phyloP scores from a whole-genome alignment of 2,113 vertebrate species.

The Trinectes maculatus region DNA sequence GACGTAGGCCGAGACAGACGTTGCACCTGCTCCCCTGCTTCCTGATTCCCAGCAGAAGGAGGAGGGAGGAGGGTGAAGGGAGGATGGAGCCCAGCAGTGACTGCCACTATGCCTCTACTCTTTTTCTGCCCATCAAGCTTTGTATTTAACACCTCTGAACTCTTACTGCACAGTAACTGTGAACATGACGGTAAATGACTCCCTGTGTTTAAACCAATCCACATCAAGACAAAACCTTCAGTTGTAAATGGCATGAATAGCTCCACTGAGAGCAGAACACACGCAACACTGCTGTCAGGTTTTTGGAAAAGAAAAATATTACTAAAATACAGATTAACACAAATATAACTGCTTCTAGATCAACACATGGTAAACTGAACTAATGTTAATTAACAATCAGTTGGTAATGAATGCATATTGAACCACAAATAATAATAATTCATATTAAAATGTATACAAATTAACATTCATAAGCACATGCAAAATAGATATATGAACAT shows the following conservation, averaged over 20 bases:
- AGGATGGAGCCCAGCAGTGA: background rate
- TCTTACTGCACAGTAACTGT: background rate
- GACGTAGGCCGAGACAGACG: conserved; percentile 63
- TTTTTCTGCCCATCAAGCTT: conserved; percentile 10
- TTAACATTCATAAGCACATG: no score
- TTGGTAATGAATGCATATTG: background rate
- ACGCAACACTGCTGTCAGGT: background rate
- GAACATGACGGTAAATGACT: background rate
- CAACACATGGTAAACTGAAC: no score
- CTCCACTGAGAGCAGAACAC: background rate
- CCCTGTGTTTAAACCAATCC: background rate
- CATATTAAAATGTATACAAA: no score
- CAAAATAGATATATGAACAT: no score
- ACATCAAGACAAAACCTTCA: background rate
- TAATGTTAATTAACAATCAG: background rate
- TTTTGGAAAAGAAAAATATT: background rate
- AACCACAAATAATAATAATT: background rate
- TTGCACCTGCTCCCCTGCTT: conserved; percentile 76
- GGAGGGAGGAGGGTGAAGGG: conserved; percentile 12
- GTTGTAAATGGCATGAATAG: background rate
- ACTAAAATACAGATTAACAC: background rate
- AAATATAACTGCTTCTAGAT: background rate
- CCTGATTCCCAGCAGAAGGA: conserved; percentile 43
- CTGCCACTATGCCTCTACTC: conserved; percentile 18
- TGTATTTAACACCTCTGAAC: no score